Percentiles rank a stretch among this genome's conserved stretches.
These are phyloP conservation scores for Zaprionus lachaisei DNA, from an alignment of 1,140 invertebrate genomes.

Conservation along the genomic window DNA sequence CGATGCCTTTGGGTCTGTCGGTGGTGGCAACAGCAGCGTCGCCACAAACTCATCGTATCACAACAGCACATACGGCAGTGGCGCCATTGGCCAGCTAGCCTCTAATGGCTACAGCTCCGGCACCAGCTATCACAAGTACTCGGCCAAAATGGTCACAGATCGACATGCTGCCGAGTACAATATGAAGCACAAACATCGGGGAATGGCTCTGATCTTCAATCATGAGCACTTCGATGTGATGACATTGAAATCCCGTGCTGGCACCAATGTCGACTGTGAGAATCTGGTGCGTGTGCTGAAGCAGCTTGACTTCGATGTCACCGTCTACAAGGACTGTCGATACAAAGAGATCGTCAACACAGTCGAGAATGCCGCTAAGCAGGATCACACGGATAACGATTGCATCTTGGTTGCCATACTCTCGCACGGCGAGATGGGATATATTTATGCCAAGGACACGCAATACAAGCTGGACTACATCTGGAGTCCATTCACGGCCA, in stretches of 20 bases:
- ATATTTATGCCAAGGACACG: slow-evolving; percentile 94
- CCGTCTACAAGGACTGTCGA: slow-evolving; percentile 87
- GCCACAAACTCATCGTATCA: slow-evolving; percentile 27
- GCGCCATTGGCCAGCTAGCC: slow-evolving; percentile 75
- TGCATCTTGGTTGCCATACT: slow-evolving; percentile 93
- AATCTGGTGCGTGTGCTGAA: slow-evolving; percentile 89
- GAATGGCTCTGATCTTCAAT: slow-evolving; percentile 95
- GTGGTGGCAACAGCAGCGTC: slow-evolving; percentile 37
- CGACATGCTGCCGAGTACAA: slow-evolving; percentile 91
- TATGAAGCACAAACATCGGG: slow-evolving; percentile 93
- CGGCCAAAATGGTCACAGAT: slow-evolving; percentile 88
- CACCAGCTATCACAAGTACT: slow-evolving; percentile 64
- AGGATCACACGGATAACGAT: slow-evolving; percentile 91
- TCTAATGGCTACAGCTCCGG: slow-evolving; percentile 59
- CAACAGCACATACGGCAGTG: slow-evolving; percentile 53
- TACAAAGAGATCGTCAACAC: slow-evolving; percentile 88
- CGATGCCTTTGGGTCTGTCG: slow-evolving; percentile 70
- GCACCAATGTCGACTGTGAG: slow-evolving; percentile 91
- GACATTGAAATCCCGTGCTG: slow-evolving; percentile 87
- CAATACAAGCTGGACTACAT: slow-evolving; percentile 93
- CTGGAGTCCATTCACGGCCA: slow-evolving; percentile 94
- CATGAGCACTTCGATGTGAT: slow-evolving; percentile 91
- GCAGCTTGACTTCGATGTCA: slow-evolving; percentile 91
- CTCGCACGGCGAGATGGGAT: slow-evolving; percentile 95
- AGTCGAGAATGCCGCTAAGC: slow-evolving; percentile 88